Base-by-base conservation (phyloP, 2,797 vertebrate genomes). In the Xyrichtys novacula region DNA sequence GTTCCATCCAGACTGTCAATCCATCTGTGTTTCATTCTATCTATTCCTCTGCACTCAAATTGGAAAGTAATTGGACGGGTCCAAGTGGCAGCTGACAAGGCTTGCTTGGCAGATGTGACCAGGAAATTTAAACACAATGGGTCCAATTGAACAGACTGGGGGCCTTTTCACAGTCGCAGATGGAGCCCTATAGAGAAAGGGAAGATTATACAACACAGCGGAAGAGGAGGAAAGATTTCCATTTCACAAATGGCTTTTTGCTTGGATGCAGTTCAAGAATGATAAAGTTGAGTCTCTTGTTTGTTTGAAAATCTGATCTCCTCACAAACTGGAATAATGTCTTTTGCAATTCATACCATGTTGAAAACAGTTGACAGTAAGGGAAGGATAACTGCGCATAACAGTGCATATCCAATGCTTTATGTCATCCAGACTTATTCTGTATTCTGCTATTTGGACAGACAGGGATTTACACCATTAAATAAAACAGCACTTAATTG, bases 41-140 rank as follows among this genome's bases (percentile, higher is more conserved):
- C 65, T 40, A 62, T 57, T 42, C 58, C 39, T 54, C 32, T 76
- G 56, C 53, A 59, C 73, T 54, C 70, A 61, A 71, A 84, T 72
- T 79, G 79, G 66, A 56, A 83, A 76, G 81, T 86, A 87, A 89
- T 90, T 91, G 79, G 76, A 85, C 46, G 81, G 69, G 87, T 88
- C 85, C 82, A 65, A 92, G 81, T 88, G 86, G 89, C 89, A 91
- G 91, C 86, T 91, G 87, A 88, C 80, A 80, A 77, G 82, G 31
- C 78, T 81, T 69, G 64, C 75, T 88, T 90, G 89, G 89, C 91
- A 92, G 89, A 92, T 91, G 88, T 87, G 85, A 85, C 79, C 85
- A 86, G 89, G 85, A 90, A 92, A 86, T 76, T 65, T 43, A 49
- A 71, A 76, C 81, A 90, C 82, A 91, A 83, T 84, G 54, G 66